A percentile compares a stretch with the other conserved stretches of the same genome.
Conservation (phyloP, 2,797 vertebrate genomes). For the Emys orbicularis region DNA sequence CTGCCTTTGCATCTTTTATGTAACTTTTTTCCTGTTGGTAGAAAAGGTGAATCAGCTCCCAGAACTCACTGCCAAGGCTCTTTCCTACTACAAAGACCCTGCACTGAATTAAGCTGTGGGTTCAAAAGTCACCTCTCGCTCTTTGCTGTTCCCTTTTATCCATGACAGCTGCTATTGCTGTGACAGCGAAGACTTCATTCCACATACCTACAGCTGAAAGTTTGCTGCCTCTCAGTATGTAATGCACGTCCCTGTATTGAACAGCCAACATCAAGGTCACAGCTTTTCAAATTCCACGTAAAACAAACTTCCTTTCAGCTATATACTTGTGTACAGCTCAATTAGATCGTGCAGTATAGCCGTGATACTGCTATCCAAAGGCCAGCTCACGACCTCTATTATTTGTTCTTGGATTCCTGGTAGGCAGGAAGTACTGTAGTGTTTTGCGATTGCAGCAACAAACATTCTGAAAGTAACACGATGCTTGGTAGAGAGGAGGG, state of each 20-base stretch:
- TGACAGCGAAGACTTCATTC: neutral
- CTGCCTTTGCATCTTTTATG: neutral
- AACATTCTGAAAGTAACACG: neutral
- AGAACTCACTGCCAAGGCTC: neutral
- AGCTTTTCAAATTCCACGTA: neutral
- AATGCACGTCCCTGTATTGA: neutral
- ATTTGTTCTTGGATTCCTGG: neutral
- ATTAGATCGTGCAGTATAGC: neutral
- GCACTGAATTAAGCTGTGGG: neutral
- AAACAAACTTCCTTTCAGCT: neutral
- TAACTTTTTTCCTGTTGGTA: neutral
- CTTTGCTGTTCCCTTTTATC: neutral
- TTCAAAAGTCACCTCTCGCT: neutral
- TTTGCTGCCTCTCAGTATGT: neutral
- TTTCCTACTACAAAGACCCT: neutral
- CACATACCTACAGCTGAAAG: neutral
- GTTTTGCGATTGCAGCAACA: neutral
- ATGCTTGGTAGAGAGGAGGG: neutral
- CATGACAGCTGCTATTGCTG: neutral
- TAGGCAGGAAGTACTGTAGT: neutral
- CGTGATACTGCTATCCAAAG: neutral
- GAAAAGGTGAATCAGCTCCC: neutral
- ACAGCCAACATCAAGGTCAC: rapidly evolving
- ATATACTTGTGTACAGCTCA: rapidly evolving
- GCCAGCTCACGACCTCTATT: neutral